Evolutionary conservation across 2,113 vertebrate genomes (phyloP).

Genomic region (Percina caprodes): DNA sequence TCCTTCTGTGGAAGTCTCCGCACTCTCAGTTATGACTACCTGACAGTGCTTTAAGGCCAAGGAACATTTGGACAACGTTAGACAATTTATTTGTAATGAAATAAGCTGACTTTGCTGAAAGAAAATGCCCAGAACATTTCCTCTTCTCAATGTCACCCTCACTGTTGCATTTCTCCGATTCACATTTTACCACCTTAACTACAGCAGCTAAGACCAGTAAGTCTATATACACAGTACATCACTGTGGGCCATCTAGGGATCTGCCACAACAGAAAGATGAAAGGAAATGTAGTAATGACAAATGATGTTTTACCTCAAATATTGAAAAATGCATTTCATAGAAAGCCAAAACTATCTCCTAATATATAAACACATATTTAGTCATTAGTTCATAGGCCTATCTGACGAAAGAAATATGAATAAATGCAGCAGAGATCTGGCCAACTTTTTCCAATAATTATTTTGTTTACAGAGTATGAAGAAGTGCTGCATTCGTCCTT

Average conservation of each 20-base stretch:
- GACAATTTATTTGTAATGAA: conserved; percentile 42
- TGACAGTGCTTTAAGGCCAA: conserved; percentile 13
- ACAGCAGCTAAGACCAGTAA: neutral
- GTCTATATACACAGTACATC: neutral
- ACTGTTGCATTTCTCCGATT: neutral
- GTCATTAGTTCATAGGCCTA: too few relatives aligned
- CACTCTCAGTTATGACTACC: conserved; percentile 36
- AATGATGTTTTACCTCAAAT: conserved; percentile 13
- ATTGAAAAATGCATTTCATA: neutral
- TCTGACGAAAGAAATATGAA: neutral
- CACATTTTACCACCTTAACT: neutral
- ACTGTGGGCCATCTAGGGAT: neutral
- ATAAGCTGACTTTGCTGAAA: conserved; percentile 49
- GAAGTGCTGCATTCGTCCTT: conserved; percentile 39
- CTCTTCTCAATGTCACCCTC: conserved; percentile 49
- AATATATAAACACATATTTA: neutral
- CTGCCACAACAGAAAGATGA: conserved; percentile 5
- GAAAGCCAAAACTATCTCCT: neutral
- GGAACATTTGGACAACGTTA: conserved; percentile 19
- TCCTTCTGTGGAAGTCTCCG: conserved; percentile 18
- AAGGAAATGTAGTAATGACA: neutral
- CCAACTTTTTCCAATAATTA: conserved; percentile 35
- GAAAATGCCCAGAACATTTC: conserved; percentile 62
- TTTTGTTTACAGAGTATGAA: conserved; percentile 45
- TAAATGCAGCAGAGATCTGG: conserved; percentile 5